A percentile compares a stretch with the other conserved stretches of the same genome.
phyloP scores from a whole-genome alignment of 2,797 vertebrate genomes.

The Sylvilagus floridanus region DNA sequence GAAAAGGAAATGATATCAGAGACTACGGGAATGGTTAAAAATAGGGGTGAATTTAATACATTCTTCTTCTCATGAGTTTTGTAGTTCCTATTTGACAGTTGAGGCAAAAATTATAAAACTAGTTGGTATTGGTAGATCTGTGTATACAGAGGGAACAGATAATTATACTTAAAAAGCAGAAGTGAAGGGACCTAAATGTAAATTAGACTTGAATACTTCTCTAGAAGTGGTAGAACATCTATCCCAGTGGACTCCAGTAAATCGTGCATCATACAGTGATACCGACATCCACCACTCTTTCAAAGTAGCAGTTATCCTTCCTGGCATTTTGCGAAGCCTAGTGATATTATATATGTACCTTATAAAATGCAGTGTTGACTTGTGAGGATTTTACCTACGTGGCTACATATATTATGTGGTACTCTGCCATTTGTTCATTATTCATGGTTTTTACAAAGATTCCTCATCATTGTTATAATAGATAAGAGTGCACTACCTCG shows the following conservation, averaged over 20 bases:
- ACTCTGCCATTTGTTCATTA: neutral
- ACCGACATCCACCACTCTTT: neutral
- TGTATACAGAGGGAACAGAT: neutral
- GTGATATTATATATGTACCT: neutral
- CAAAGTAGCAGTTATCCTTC: neutral
- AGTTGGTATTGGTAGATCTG: neutral
- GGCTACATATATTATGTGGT: neutral
- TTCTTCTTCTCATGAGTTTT: neutral
- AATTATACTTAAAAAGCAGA: neutral
- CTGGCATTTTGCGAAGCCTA: neutral
- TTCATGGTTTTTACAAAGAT: neutral
- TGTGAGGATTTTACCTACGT: neutral
- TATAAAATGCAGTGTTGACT: neutral
- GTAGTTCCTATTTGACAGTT: conserved; percentile 19
- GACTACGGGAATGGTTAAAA: neutral
- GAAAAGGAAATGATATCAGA: neutral
- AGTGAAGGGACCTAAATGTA: neutral
- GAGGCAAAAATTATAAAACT: conserved; percentile 14
- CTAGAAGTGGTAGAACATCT: neutral
- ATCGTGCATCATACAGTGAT: neutral
- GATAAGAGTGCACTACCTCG: neutral
- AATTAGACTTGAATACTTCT: neutral
- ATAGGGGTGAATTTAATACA: neutral
- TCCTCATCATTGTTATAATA: neutral
- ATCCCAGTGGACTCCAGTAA: neutral